Base-by-base conservation (phyloP, 2,888 invertebrate species). In the Hipparchia semele region DNA sequence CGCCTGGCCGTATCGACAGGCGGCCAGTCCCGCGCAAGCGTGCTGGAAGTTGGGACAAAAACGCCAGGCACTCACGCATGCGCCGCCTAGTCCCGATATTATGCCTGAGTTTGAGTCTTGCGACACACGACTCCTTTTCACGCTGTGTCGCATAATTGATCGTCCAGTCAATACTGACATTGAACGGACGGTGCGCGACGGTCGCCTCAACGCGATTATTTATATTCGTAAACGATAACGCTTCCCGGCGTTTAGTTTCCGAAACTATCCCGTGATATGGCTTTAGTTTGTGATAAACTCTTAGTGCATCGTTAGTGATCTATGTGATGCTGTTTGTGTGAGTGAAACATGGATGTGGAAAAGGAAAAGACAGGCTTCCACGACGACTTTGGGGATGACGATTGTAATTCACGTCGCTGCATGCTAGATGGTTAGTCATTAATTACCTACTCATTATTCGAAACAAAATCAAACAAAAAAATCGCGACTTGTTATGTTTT, bases 81-180 rank as follows among this genome's bases (percentile, higher is more conserved):
- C 88, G 89, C 86, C 80, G 78, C 77, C 77, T 79, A 80, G 77
- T 76, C 79, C 77, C 77, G 73, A 76, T 79, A 83, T 81, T 83
- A 80, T 81, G 80, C 83, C 81, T 77, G 81, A 81, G 82, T 80
- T 82, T 83, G 79, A 80, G 85, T 80, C 76, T 87, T 85, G 88
- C 89, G 87, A 88, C 89, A 89, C 88, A 87, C 88, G 86, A 81
- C 85, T 88, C 88, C 84, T 90, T 89, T 88, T 87, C 84, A 82
- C 83, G 83, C 86, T 83, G 78, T 90, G 91, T 92, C 92, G 89
- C 91, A 90, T 92, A 91, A 92, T 91, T 92, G 88, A 91, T 92
- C 88, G 91, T 86, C 88, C 90, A 88, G 87, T 89, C 91, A 87
- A 89, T 92, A 90, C 90, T 92, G 93, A 92, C 92, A 94, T 93